Evolutionary conservation across 2,797 vertebrate species (phyloP), one percentile per base, ranked within the genome.

Genomic region (Hemitrygon akajei): DNA sequence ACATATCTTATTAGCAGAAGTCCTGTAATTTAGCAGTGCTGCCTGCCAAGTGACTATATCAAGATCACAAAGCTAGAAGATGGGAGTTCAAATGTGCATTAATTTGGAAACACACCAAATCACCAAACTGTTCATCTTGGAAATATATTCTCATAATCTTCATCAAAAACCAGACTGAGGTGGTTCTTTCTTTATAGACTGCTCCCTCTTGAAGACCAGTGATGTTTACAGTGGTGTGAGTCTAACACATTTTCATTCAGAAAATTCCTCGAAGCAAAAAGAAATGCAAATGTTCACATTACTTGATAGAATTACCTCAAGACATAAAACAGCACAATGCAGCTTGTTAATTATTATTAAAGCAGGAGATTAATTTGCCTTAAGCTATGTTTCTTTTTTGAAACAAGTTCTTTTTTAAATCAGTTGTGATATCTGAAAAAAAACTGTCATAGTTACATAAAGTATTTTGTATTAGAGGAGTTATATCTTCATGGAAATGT

Each of bases 221-320:
- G 22, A 47, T 0, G 40, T 92, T 92, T 47, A 73, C 71, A 40
- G 40, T 76, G 1, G 14, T 18, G 6, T 76, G 22, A 27, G 40
- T 47, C 91, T 89, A 75, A 6, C 91, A 76, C 69, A 93, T n/a
- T 73, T 30, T 58, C 71, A 56, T 93, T 93, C 91, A 93, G 91
- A 76, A 93, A 93, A 76, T 93, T 93, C 91, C 37, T 71, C 76
- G 91, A 93, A 93, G 91, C 71, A 93, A 93, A 73, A 93, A 14
- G 91, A 75, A 93, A 93, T 37, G 25, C 56, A 93, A 93, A 76
- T n/a, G 71, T 75, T 75, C 40, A 75, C 14, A n/a, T 75, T 47
- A 56, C 40, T 93, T 76, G 71, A 93, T 9, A 75, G 27, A 76
- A 93, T 73, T 56, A 93, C 89, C 89, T 92, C 89, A 75, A 92